Conservation (phyloP, 2,797 vertebrate species). For the Fratercula arctica region DNA sequence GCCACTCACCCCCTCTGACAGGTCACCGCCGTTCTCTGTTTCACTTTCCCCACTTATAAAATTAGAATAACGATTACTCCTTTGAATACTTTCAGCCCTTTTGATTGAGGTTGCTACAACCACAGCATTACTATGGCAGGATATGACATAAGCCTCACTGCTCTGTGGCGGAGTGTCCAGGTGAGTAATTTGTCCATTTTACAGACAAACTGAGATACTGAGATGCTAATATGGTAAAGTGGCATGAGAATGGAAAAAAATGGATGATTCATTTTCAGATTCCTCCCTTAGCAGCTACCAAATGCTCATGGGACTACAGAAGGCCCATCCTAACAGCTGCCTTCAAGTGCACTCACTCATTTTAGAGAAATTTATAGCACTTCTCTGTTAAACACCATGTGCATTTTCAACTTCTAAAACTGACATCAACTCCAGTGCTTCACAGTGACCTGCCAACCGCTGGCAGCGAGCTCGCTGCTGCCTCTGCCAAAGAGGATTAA, state of each 20-base stretch:
- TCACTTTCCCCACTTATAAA: neutral
- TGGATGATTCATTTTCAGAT: neutral
- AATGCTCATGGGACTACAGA: neutral
- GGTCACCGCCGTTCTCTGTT: neutral
- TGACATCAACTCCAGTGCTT: neutral
- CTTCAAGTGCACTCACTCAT: neutral
- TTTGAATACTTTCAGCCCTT: neutral
- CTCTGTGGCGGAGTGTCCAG: neutral
- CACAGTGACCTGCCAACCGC: neutral
- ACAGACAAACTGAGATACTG: neutral
- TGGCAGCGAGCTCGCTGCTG: neutral
- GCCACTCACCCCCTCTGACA: neutral
- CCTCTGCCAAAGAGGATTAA: slow-evolving; percentile 42
- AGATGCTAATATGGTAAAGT: neutral
- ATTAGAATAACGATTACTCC: neutral
- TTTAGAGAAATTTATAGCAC: neutral
- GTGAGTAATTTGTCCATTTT: neutral
- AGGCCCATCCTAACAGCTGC: neutral
- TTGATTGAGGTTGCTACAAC: neutral
- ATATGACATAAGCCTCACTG: neutral
- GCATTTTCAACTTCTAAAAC: neutral
- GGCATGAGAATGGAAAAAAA: neutral
- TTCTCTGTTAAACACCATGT: neutral
- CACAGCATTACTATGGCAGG: neutral
- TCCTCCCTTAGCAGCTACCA: neutral